These are phyloP conservation scores for Thyatira batis DNA, from an alignment of 2,888 invertebrate genomes.

Conservation along the genomic window DNA sequence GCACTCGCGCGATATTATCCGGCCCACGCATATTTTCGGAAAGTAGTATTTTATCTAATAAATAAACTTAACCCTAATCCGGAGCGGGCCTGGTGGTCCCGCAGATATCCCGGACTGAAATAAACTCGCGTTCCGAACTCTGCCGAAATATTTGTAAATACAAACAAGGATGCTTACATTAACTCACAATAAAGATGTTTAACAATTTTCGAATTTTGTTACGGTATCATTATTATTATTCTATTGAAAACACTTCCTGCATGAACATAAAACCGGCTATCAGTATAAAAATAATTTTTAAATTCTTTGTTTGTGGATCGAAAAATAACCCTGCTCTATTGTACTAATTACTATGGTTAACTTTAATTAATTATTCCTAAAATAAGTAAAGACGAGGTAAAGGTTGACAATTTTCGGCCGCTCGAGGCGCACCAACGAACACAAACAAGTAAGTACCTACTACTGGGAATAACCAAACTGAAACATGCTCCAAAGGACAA, in stretches of 20 bases:
- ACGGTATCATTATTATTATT: constrained; percentile 53
- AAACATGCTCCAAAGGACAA: constrained; percentile 60
- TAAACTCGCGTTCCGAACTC: constrained; percentile 66
- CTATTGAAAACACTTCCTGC: constrained; percentile 72
- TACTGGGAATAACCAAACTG: constrained; percentile 51
- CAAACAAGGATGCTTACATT: constrained; percentile 74
- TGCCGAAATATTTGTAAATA: constrained; percentile 69
- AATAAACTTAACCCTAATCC: constrained; percentile 80
- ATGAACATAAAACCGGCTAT: constrained; percentile 79
- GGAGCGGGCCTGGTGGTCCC: constrained; percentile 30
- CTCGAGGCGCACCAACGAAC: constrained; percentile 54
- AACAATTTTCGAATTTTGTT: constrained; percentile 69
- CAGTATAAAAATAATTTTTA: constrained; percentile 81
- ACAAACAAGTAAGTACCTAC: constrained; percentile 49
- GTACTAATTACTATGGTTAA: constrained; percentile 81
- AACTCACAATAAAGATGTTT: constrained; percentile 69
- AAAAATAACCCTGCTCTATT: constrained; percentile 83
- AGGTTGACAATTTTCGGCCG: constrained; percentile 76
- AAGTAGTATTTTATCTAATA: constrained; percentile 74
- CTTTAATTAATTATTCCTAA: constrained; percentile 80
- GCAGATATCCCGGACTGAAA: constrained; percentile 58
- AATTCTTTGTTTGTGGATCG: constrained; percentile 80
- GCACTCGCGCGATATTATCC: constrained; percentile 45
- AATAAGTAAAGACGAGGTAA: constrained; percentile 78
- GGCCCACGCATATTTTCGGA: constrained; percentile 65